These are phyloP conservation scores for Drosophila equinoxialis DNA, from an alignment of 1,140 invertebrate species.

Conservation along the genomic window DNA sequence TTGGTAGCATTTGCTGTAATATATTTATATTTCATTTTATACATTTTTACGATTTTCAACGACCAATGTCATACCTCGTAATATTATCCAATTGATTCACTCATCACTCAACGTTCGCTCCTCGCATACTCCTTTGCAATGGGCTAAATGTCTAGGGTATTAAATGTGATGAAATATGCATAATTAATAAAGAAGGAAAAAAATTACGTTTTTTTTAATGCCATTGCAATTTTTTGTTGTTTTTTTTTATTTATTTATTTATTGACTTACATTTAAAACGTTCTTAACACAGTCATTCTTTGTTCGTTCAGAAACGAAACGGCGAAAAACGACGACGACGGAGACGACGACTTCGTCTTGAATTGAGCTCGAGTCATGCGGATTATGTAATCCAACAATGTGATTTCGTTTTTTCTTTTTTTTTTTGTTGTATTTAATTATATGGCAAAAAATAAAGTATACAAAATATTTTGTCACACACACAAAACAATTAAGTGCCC, in stretches of 20 bases:
- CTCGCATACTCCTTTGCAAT: background rate
- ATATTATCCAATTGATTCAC: background rate
- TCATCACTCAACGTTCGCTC: background rate
- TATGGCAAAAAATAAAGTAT: conserved; percentile 15
- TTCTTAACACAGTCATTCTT: conserved; percentile 33
- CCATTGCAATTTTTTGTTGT: conserved; percentile 22
- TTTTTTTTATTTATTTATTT: conserved; percentile 32
- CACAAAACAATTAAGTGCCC: background rate
- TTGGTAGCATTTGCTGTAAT: conserved; percentile 29
- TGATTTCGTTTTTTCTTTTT: conserved; percentile 18
- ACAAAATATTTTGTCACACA: conserved; percentile 23
- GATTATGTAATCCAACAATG: conserved; percentile 49
- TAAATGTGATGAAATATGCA: conserved; percentile 41
- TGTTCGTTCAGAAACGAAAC: conserved; percentile 17
- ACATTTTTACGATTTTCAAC: background rate
- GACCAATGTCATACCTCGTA: background rate
- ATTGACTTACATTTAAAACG: conserved; percentile 44
- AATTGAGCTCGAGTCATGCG: conserved; percentile 25
- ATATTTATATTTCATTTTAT: background rate
- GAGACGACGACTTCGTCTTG: conserved; percentile 8
- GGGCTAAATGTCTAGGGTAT: background rate
- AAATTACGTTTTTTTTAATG: conserved; percentile 11
- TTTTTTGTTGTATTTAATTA: conserved; percentile 24
- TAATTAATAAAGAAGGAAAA: conserved; percentile 8
- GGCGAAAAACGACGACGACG: background rate